Conservation (phyloP, 2,113 vertebrate genomes). For the Lepus europaeus region DNA sequence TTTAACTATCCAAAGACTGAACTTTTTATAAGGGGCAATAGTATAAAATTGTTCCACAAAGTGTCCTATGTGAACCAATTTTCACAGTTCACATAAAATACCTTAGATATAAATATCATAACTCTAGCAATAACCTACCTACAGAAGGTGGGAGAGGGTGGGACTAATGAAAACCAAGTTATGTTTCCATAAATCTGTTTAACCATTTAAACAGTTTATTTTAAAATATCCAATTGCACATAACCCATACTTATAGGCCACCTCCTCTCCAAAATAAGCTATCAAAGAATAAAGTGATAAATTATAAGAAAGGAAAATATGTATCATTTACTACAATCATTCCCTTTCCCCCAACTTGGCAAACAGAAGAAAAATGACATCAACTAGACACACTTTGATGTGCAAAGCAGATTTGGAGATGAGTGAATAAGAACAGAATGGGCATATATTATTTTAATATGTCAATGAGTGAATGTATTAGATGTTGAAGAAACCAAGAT, state of each 20-base stretch:
- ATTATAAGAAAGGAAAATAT: slow-evolving; percentile 73
- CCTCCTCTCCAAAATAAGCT: slow-evolving; percentile 69
- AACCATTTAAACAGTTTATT: slow-evolving; percentile 79
- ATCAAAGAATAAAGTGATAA: slow-evolving; percentile 66
- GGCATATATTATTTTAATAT: slow-evolving; percentile 8
- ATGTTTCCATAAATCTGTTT: slow-evolving; percentile 67
- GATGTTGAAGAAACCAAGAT: slow-evolving; percentile 27
- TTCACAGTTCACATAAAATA: slow-evolving; percentile 82
- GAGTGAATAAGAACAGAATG: neutral
- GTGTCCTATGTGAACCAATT: slow-evolving; percentile 75
- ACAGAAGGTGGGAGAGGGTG: slow-evolving; percentile 53
- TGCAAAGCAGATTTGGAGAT: slow-evolving; percentile 41
- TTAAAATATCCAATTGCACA: slow-evolving; percentile 78
- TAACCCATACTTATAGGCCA: slow-evolving; percentile 76
- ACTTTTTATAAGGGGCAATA: slow-evolving; percentile 39
- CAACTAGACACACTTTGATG: slow-evolving; percentile 13
- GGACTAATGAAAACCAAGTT: slow-evolving; percentile 79
- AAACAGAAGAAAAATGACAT: neutral
- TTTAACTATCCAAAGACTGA: slow-evolving; percentile 58
- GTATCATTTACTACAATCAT: slow-evolving; percentile 71
- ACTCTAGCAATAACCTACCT: slow-evolving; percentile 65
- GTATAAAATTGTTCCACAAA: slow-evolving; percentile 77
- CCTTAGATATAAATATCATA: slow-evolving; percentile 77
- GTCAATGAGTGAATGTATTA: slow-evolving; percentile 15
- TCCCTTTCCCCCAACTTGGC: slow-evolving; percentile 21